Conservation (phyloP, 2,797 vertebrate species). For the Rhinatrema bivittatum region DNA sequence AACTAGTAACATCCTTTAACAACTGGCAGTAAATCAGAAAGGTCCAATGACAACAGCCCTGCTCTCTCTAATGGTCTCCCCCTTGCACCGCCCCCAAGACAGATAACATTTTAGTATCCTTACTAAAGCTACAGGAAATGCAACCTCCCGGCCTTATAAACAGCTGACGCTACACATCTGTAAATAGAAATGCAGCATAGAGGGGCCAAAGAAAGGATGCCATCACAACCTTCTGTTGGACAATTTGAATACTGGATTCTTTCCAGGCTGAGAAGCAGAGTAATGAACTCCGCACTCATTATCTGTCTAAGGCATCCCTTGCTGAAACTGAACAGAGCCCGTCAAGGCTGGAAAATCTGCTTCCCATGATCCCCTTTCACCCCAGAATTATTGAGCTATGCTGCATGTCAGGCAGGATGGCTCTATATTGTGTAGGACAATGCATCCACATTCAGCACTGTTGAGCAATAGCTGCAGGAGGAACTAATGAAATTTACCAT, state of each 20-base stretch:
- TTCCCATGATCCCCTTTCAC: not conserved
- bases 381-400: not conserved
- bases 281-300: not conserved
- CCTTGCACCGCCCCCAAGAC: too few relatives aligned
- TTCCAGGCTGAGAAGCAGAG: constrained; percentile 17
- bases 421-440: too few relatives aligned
- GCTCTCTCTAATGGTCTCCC: too few relatives aligned
- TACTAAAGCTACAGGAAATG: constrained; percentile 20
- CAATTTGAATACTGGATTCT: constrained; percentile 11
- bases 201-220: constrained; percentile 17
- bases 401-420: not conserved
- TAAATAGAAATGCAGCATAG: constrained; percentile 26
- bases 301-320: constrained; percentile 4
- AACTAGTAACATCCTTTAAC: too few relatives aligned
- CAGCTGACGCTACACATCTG: constrained; percentile 24
- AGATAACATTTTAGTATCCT: constrained; percentile 26
- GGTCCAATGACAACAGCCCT: too few relatives aligned
- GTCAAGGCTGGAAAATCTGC: not conserved
- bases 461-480: too few relatives aligned
- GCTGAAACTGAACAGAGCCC: not conserved
- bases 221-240: constrained; percentile 14
- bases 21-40: too few relatives aligned
- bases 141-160: constrained; percentile 11
- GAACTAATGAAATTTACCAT: too few relatives aligned
- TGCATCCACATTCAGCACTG: too few relatives aligned